Evolutionary conservation across 2,797 vertebrate species (phyloP).

Genomic region (Psittacula derbiana): DNA sequence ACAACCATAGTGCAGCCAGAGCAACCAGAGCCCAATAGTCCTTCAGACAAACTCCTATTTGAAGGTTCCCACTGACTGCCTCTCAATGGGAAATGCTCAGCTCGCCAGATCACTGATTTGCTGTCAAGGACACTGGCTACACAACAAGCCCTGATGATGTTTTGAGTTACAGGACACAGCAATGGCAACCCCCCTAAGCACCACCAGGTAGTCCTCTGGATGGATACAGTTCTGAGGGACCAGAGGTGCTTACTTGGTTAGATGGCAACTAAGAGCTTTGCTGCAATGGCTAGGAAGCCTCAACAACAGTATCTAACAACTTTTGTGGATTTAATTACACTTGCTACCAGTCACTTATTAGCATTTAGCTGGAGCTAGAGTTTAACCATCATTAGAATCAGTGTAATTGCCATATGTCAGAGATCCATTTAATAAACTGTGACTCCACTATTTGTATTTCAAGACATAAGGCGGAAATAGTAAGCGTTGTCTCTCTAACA

Average conservation of each 20-base stretch:
- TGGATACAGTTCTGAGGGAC: neutral
- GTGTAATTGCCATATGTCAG: neutral
- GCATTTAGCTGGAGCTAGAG: neutral
- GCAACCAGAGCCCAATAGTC: neutral
- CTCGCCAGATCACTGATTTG: neutral
- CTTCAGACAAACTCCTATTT: neutral
- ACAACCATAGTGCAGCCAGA: neutral
- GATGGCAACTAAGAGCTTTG: neutral
- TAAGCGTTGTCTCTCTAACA: neutral
- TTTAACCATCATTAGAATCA: slow-evolving; percentile 5
- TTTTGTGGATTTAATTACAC: neutral
- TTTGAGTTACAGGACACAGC: fast-evolving
- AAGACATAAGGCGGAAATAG: neutral
- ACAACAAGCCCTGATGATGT: fast-evolving
- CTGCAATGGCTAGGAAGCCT: neutral
- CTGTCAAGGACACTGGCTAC: neutral
- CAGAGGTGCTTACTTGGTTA: fast-evolving
- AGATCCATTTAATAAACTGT: neutral
- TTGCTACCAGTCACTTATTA: neutral
- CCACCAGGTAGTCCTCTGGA: fast-evolving
- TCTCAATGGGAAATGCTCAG: fast-evolving
- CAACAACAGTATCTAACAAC: neutral
- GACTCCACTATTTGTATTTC: neutral
- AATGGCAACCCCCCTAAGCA: too few relatives aligned
- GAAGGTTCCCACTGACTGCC: neutral